Percentiles rank a stretch among this genome's conserved stretches.
phyloP scores from a whole-genome alignment of 2,888 invertebrate species.

The Plemyria rubiginata region DNA sequence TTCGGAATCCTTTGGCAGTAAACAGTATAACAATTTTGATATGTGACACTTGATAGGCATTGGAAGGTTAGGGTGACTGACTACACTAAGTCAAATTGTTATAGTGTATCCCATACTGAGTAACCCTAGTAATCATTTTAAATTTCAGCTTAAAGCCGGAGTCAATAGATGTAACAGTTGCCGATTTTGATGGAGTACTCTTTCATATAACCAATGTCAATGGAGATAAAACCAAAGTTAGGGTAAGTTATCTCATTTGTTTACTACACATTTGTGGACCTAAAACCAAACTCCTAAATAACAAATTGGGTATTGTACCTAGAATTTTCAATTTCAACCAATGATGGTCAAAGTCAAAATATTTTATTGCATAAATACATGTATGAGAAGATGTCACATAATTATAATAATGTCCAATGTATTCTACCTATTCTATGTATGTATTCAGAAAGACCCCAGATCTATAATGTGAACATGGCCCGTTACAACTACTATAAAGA shows the following conservation, averaged over 20 bases:
- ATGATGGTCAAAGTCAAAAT: no score
- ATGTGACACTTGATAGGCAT: slow-evolving; percentile 48
- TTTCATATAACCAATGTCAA: slow-evolving; percentile 99
- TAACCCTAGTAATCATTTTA: not conserved
- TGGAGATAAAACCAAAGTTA: slow-evolving; percentile 98
- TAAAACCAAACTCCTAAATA: not conserved
- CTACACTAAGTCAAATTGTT: slow-evolving; percentile 1
- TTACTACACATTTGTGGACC: not conserved
- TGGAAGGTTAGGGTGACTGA: slow-evolving; percentile 25
- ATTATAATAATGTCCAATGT: no score
- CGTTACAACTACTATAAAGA: not conserved
- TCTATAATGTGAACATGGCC: no score
- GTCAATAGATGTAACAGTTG: slow-evolving; percentile 96
- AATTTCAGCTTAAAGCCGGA: slow-evolving; percentile 95
- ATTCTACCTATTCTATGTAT: no score
- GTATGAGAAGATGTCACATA: no score
- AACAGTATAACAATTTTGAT: slow-evolving; percentile 64
- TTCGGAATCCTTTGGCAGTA: slow-evolving; percentile 69
- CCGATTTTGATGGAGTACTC: slow-evolving; percentile 99
- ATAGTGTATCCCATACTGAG: not conserved
- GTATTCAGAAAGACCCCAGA: not conserved
- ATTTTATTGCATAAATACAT: no score
- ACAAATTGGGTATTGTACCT: not conserved
- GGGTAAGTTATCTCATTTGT: slow-evolving; percentile 87
- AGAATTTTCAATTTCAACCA: not conserved